phyloP scores from a whole-genome alignment of 2,888 invertebrate genomes.

The Drosophila pseudotakahashii region DNA sequence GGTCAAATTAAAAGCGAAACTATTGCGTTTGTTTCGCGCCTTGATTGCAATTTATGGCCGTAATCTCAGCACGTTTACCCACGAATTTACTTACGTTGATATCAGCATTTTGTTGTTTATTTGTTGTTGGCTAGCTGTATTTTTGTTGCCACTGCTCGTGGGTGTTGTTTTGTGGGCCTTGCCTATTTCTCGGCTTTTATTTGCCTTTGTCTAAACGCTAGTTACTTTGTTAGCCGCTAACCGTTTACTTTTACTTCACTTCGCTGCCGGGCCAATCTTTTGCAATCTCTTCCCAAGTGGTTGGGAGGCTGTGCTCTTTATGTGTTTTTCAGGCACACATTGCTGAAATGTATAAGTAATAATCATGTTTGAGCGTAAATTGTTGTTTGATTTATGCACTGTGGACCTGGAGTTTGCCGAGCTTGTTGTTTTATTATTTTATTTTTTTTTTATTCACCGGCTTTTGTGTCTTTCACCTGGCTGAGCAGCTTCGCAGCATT shows the following conservation, averaged over 20 bases:
- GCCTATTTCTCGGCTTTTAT: constrained; percentile 39
- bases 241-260: constrained; percentile 51
- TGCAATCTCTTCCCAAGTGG: constrained; percentile 56
- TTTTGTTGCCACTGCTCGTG: constrained; percentile 25
- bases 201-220: constrained; percentile 64
- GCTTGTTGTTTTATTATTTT: constrained; percentile 35
- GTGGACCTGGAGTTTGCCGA: constrained; percentile 58
- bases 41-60: constrained; percentile 58
- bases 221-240: constrained; percentile 58
- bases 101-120: constrained; percentile 68
- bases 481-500: constrained; percentile 9
- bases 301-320: constrained; percentile 45
- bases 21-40: constrained; percentile 39
- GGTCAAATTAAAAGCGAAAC: constrained; percentile 55
- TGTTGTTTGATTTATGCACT: constrained; percentile 59
- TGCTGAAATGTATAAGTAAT: constrained; percentile 71
- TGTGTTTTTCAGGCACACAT: constrained; percentile 71
- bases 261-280: constrained; percentile 61
- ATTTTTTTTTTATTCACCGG: constrained; percentile 20
- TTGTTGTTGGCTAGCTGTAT: constrained; percentile 9
- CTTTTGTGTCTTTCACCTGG: constrained; percentile 31
- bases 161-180: constrained; percentile 53
- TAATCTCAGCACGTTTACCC: constrained; percentile 43
- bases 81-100: constrained; percentile 79
- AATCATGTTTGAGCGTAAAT: constrained; percentile 62